A percentile compares a stretch with the other conserved stretches of the same genome.
phyloP scores from a whole-genome alignment of 2,113 vertebrate genomes.

The Paradoxurus hermaphroditus region DNA sequence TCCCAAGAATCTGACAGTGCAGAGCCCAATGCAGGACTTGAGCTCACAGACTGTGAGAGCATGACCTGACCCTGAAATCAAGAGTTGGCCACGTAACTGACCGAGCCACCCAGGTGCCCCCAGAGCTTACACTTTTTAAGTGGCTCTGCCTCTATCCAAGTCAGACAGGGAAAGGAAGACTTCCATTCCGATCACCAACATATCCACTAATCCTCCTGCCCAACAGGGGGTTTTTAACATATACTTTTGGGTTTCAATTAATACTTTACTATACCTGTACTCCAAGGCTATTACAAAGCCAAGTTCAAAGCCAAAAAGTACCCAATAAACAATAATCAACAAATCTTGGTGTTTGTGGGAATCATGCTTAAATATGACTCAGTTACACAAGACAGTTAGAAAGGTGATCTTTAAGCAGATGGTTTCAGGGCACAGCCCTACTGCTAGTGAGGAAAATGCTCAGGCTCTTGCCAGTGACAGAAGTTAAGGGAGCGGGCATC shows the following conservation, averaged over 20 bases:
- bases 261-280: neutral
- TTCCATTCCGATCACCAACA: neutral
- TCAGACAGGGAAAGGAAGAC: neutral
- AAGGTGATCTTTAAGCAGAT: neutral
- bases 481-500: neutral
- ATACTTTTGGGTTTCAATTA: neutral
- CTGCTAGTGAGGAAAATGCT: neutral
- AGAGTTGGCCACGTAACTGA: too few relatives aligned
- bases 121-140: neutral
- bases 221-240: neutral
- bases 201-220: neutral
- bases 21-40: too few relatives aligned
- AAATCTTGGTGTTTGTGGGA: neutral
- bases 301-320: conserved; percentile 35
- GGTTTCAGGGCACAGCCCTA: neutral
- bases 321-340: neutral
- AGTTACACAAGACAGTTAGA: neutral
- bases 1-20: too few relatives aligned
- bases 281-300: neutral
- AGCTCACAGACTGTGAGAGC: too few relatives aligned
- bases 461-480: neutral
- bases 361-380: neutral
- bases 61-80: too few relatives aligned
- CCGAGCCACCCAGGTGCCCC: too few relatives aligned
- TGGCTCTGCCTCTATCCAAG: neutral